Evolutionary conservation across 1,140 invertebrate species (phyloP), one percentile per base, ranked within the genome.

Genomic region (Rhyzopertha dominica): DNA sequence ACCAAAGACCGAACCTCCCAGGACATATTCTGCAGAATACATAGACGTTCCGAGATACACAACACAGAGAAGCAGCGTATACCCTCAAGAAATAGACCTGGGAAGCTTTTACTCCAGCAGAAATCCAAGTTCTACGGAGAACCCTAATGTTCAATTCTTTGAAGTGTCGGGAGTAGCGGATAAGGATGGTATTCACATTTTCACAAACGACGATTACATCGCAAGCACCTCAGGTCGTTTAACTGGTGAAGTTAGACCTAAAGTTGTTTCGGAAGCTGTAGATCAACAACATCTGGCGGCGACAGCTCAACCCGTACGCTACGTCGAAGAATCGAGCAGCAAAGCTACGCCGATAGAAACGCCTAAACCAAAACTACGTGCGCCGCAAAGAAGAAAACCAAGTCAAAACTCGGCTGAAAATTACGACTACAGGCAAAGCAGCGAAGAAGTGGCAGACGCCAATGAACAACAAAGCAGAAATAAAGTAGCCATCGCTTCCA

Each of bases 171-270:
- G 39, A 12, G 29, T 38, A 9, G 43, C 29, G 13, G 39, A 30
- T 12, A 19, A 30, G 4, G 26, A 41, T 5, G 39, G 39, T 2
- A 20, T 47, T 25, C 28, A 47, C 32, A 40, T 40, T 14, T 40
- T 29, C 20, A 20, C 19, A 2, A 47, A 24, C 14, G 35, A 34
- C 26, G 13, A 18, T 10, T 10, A 30, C 18, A 40, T 13, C n/a
- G 17, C 37, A 4, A 37, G n/a, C n/a, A n/a, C n/a, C n/a, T n/a
- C n/a, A n/a, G n/a, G n/a, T n/a, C n/a, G n/a, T n/a, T n/a, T n/a
- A n/a, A n/a, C n/a, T n/a, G n/a, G n/a, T n/a, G 56, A 66, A 56
- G 56, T 65, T 25, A 48, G 58, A 46, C 61, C 62, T 5, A 66
- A 65, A 47, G 63, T 62, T 44, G 34, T 45, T 10, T 5, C 7